Percentiles rank a stretch among this genome's conserved stretches.
Conservation (phyloP, 2,888 invertebrate genomes). For the Exocentrus adspersus region DNA sequence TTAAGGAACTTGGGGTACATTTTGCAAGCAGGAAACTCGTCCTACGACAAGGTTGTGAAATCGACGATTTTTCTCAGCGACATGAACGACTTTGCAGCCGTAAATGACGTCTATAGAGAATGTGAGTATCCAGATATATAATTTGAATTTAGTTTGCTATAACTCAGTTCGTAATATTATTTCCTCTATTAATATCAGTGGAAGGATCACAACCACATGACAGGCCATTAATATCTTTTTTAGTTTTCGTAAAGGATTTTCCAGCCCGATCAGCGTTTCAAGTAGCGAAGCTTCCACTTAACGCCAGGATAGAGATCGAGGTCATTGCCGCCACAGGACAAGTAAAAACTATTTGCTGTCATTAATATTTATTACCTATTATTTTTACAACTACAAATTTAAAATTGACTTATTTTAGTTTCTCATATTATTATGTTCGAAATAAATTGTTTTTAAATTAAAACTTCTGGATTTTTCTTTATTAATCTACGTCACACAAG, state of each 20-base stretch:
- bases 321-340: slow-evolving; percentile 82
- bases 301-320: slow-evolving; percentile 86
- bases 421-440: too few species aligned
- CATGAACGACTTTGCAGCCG: slow-evolving; percentile 80
- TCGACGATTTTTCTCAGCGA: slow-evolving; percentile 85
- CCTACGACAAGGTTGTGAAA: slow-evolving; percentile 82
- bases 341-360: slow-evolving; percentile 61
- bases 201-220: too few species aligned
- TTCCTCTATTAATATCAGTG: too few species aligned
- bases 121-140: slow-evolving; percentile 69
- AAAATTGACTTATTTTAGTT: too few species aligned
- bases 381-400: too few species aligned
- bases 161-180: too few species aligned
- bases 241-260: slow-evolving; percentile 80
- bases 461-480: too few species aligned
- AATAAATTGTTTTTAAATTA: neutral
- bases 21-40: slow-evolving; percentile 78
- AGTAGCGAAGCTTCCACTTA: slow-evolving; percentile 81
- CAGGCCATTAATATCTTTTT: too few species aligned
- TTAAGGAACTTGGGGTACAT: slow-evolving; percentile 81
- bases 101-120: slow-evolving; percentile 87
- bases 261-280: slow-evolving; percentile 89
- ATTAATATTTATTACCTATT: slow-evolving; percentile 21
- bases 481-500: too few species aligned
- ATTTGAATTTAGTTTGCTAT: slow-evolving; percentile 24